phyloP scores from a whole-genome alignment of 2,797 vertebrate species.

The Diglossa cyanea region DNA sequence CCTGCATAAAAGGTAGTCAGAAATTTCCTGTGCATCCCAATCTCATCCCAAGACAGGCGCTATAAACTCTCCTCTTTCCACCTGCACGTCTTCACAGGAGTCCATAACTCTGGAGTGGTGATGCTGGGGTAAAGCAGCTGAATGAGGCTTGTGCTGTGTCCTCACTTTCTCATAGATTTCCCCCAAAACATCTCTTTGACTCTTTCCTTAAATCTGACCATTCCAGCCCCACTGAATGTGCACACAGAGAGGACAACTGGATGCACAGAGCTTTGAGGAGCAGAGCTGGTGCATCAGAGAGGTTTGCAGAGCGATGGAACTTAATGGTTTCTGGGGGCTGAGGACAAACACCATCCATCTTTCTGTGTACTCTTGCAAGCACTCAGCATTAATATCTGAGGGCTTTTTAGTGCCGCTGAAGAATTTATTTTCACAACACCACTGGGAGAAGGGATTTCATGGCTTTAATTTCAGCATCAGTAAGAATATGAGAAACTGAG shows the following conservation, averaged over 20 bases:
- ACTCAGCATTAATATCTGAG: constrained; percentile 28
- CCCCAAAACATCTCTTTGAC: neutral
- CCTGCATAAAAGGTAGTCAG: neutral
- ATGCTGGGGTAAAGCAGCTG: neutral
- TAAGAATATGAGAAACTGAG: constrained; percentile 10
- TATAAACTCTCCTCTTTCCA: neutral
- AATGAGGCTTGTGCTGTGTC: neutral
- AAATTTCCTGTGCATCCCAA: neutral
- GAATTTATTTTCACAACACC: constrained; percentile 20
- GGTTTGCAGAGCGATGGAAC: neutral
- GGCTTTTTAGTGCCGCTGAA: constrained; percentile 15
- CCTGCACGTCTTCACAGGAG: neutral
- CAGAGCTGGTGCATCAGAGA: neutral
- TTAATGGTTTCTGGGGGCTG: neutral
- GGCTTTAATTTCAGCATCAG: constrained; percentile 3
- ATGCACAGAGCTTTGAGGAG: neutral
- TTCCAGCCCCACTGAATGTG: neutral
- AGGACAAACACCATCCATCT: neutral
- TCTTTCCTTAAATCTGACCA: neutral
- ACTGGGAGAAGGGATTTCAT: constrained; percentile 16
- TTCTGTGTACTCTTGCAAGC: neutral
- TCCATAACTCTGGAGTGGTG: neutral
- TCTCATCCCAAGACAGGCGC: neutral
- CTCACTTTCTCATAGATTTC: neutral
- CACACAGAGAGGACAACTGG: neutral